These are phyloP conservation scores for Phyto melanocephala DNA, from an alignment of 2,888 invertebrate genomes.

Conservation along the genomic window DNA sequence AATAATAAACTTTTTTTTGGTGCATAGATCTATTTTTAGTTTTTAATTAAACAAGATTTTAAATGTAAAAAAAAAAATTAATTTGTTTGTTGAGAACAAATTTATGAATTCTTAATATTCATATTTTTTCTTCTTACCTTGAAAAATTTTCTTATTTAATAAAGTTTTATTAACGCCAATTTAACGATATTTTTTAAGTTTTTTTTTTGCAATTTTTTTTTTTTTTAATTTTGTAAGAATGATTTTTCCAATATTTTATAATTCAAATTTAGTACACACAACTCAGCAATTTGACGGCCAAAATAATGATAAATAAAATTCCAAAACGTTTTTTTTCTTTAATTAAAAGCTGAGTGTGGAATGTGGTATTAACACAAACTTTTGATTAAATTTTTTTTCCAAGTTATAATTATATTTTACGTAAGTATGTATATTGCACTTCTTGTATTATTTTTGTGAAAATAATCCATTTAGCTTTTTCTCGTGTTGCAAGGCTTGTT, in stretches of 20 bases:
- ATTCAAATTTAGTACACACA: constrained; percentile 65
- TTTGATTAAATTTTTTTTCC: constrained; percentile 1
- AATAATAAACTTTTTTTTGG: no score
- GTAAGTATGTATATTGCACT: constrained; percentile 49
- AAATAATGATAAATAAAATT: not conserved
- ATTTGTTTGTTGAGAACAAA: not conserved
- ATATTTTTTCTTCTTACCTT: constrained; percentile 32
- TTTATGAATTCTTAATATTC: not conserved
- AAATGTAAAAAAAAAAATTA: not conserved
- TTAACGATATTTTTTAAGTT: constrained; percentile 1
- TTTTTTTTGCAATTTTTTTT: constrained; percentile 44
- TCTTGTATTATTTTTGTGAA: not conserved
- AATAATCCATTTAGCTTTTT: constrained; percentile 49
- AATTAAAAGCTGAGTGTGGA: constrained; percentile 53
- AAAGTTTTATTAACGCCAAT: not conserved
- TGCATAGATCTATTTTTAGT: no score
- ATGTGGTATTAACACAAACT: constrained; percentile 40
- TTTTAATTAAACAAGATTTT: no score
- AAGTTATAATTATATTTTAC: constrained; percentile 11
- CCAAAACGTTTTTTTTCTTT: constrained; percentile 24
- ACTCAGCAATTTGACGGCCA: constrained; percentile 62
- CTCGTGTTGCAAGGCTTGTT: not conserved
- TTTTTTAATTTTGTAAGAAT: no score
- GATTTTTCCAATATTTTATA: not conserved
- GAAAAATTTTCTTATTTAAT: not conserved